Evolutionary conservation across 1,140 invertebrate species (phyloP).

Genomic region (Zaprionus nigranus): DNA sequence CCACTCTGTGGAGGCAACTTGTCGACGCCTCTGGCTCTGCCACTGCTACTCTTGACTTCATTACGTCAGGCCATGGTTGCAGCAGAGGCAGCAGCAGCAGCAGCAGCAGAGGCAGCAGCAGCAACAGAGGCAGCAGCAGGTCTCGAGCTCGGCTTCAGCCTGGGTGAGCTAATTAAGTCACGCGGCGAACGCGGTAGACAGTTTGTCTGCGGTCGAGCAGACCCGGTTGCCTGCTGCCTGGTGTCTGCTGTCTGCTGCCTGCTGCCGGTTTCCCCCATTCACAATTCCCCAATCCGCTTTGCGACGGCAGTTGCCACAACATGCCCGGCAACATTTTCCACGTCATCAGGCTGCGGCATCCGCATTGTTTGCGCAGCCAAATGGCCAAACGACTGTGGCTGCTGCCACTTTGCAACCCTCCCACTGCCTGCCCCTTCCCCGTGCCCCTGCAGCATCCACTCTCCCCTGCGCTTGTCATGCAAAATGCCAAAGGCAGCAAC

Average conservation of each 20-base stretch:
- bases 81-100: constrained; percentile 14
- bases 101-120: neutral
- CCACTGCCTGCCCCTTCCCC: neutral
- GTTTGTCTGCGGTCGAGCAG: constrained; percentile 61
- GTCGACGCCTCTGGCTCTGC: constrained; percentile 18
- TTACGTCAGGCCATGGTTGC: constrained; percentile 23
- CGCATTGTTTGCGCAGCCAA: constrained; percentile 58
- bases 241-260: neutral
- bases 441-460: neutral
- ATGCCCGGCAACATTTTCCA: constrained; percentile 66
- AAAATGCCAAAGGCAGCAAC: constrained; percentile 16
- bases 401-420: neutral
- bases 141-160: constrained; percentile 15
- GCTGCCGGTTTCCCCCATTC: neutral
- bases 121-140: neutral
- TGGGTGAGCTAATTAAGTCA: constrained; percentile 70
- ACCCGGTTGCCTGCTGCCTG: neutral
- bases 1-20: constrained; percentile 12
- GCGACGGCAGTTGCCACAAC: constrained; percentile 31
- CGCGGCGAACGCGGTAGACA: constrained; percentile 61
- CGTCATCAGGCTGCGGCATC: constrained; percentile 69
- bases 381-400: constrained; percentile 24
- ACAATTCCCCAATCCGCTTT: neutral
- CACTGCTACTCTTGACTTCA: constrained; percentile 29
- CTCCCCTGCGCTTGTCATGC: constrained; percentile 1